Conservation (phyloP, 2,888 invertebrate genomes). For the Cerastis leucographa region DNA sequence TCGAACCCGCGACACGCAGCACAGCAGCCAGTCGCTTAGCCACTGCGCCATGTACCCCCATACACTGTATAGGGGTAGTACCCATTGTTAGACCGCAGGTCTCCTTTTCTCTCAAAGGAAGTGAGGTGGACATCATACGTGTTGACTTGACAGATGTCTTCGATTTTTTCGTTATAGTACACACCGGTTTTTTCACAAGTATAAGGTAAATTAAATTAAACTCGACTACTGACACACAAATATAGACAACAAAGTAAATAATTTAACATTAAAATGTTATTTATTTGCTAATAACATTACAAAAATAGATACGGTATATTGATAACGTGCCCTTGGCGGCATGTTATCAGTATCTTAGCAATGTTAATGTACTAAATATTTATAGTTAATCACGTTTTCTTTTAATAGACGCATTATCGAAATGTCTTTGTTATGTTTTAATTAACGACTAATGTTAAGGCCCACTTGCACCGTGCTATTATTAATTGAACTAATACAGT, state of each 20-base stretch:
- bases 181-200: not conserved
- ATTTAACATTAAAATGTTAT: slow-evolving; percentile 6
- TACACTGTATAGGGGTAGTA: not conserved
- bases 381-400: slow-evolving; percentile 25
- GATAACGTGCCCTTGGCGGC: slow-evolving; percentile 41
- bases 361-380: slow-evolving; percentile 37
- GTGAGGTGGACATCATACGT: not conserved
- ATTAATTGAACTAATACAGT: no score
- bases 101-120: not conserved
- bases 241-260: slow-evolving; percentile 24
- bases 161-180: not conserved
- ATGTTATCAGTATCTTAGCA: slow-evolving; percentile 13
- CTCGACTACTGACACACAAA: slow-evolving; percentile 3
- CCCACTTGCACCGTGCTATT: not conserved
- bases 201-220: not conserved
- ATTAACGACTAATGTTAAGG: not conserved
- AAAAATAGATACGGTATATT: slow-evolving; percentile 20
- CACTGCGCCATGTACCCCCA: no score
- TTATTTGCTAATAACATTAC: slow-evolving; percentile 24
- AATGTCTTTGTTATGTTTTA: slow-evolving; percentile 27
- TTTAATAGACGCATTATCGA: slow-evolving; percentile 27
- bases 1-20: no score
- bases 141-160: not conserved
- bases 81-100: no score
- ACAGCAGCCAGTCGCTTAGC: no score